Percentiles rank a stretch among this genome's conserved stretches.
These are phyloP conservation scores for Pelecanus crispus DNA, from an alignment of 2,113 vertebrate species.

Conservation along the genomic window DNA sequence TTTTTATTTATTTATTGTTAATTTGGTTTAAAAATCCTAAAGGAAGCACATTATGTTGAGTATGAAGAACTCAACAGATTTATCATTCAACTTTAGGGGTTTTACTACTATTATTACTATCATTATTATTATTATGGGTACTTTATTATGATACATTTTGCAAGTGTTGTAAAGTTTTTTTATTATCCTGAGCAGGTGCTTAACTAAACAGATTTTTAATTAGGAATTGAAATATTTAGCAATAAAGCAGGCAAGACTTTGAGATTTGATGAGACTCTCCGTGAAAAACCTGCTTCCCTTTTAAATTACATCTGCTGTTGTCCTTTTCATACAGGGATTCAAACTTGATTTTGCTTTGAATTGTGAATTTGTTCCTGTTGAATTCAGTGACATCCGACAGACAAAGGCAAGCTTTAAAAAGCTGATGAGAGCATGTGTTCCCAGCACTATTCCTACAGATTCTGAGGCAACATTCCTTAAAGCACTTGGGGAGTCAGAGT, in stretches of 20 bases:
- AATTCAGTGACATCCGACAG: slow-evolving; percentile 91
- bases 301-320: slow-evolving; percentile 14
- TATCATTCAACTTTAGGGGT: rapidly evolving
- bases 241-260: neutral
- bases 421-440: slow-evolving; percentile 90
- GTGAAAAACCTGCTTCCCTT: neutral
- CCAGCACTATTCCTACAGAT: slow-evolving; percentile 85
- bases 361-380: slow-evolving; percentile 96
- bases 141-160: neutral
- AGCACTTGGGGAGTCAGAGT: slow-evolving; percentile 92
- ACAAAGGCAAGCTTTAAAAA: slow-evolving; percentile 95
- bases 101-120: neutral
- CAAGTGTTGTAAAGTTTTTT: neutral
- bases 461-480: slow-evolving; percentile 90
- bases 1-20: neutral
- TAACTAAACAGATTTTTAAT: neutral
- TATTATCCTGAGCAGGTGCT: neutral
- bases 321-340: slow-evolving; percentile 80
- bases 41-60: neutral
- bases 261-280: neutral
- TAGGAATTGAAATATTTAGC: neutral
- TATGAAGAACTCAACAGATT: neutral
- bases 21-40: neutral
- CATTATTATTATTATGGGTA: neutral
- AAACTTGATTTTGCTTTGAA: slow-evolving; percentile 91